Conservation (phyloP, 2,888 invertebrate genomes). For the Plebejus melissa region DNA sequence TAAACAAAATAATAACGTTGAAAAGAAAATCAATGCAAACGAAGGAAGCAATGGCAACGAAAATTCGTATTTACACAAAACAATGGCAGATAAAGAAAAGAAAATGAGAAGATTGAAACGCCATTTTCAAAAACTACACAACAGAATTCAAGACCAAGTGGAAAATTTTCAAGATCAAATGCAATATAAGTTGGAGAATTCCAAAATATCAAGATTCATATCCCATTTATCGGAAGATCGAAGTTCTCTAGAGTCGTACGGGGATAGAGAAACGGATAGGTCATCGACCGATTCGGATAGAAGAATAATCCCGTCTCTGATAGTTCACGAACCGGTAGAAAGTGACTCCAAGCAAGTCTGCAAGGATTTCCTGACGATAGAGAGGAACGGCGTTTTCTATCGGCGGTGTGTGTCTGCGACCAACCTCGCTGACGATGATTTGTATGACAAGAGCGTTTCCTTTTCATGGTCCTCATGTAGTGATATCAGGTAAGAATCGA, state of each 20-base stretch:
- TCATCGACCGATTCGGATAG: conserved; percentile 45
- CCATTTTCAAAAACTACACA: conserved; percentile 59
- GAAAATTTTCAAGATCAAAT: conserved; percentile 69
- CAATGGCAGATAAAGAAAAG: conserved; percentile 57
- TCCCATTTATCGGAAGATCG: conserved; percentile 61
- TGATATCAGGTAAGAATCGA: conserved; percentile 57
- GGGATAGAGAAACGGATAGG: conserved; percentile 40
- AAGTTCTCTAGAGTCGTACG: conserved; percentile 49
- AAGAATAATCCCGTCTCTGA: conserved; percentile 54
- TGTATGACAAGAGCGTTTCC: conserved; percentile 57
- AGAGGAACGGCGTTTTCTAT: conserved; percentile 53
- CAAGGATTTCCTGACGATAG: conserved; percentile 55
- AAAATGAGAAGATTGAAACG: conserved; percentile 62
- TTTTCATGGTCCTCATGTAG: conserved; percentile 56
- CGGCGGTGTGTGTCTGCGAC: conserved; percentile 56
- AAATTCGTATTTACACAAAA: background rate
- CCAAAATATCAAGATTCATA: conserved; percentile 54
- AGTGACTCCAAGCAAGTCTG: conserved; percentile 47
- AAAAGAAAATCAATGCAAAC: background rate
- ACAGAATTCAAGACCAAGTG: conserved; percentile 63
- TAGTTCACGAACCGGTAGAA: conserved; percentile 53
- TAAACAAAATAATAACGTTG: background rate
- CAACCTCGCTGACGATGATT: conserved; percentile 52
- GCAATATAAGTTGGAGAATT: conserved; percentile 59
- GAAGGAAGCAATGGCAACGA: background rate